Evolutionary conservation across 1,140 invertebrate species (phyloP), one percentile per base, ranked within the genome.

Genomic region (Microvelia longipes): DNA sequence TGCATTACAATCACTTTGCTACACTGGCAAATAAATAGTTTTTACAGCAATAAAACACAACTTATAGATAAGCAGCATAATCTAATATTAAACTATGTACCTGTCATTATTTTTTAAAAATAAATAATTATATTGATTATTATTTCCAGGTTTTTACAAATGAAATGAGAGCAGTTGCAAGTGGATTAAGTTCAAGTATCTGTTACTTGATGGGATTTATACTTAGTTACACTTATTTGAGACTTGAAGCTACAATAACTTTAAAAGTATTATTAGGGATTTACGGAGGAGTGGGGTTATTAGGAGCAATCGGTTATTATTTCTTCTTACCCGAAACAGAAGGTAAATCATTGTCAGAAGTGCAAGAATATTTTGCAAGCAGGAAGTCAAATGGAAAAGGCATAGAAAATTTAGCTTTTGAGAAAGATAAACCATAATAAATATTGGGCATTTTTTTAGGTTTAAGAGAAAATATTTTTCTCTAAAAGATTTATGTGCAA

Each of bases 321-420:
- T 81, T 85, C 69, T 80, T 82, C 70, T 78, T 87, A 61, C 90
- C 90, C 0, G 91, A 95, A 81, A 95, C 92, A 0, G 92, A 94
- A 68, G 89, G 89, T 0, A 68, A 28, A 26, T 26, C 25, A 78
- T 78, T 93, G 2, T 83, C 86, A 73, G 90, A 94, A 78, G 86
- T 88, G 35, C 75, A 77, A 63, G 19, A 60, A 26, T 67, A 71
- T 68, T 71, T 71, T 28, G 60, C 15, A 26, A 50, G 69, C n/a
- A 63, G 66, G 60, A 35, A 25, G 1, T 29, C 63, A n/a, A 50
- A 50, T 60, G 67, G 67, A n/a, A 50, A 50, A 68, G 67, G 67
- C 13, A 29, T 50, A 28, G n/a, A 25, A 14, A 68, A 68, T 28
- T 24, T 19, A 0, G 67, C 30, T 50, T 68, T 68, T 68, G 28